Conservation (phyloP, 1,140 invertebrate species). For the Bombus impatiens region DNA sequence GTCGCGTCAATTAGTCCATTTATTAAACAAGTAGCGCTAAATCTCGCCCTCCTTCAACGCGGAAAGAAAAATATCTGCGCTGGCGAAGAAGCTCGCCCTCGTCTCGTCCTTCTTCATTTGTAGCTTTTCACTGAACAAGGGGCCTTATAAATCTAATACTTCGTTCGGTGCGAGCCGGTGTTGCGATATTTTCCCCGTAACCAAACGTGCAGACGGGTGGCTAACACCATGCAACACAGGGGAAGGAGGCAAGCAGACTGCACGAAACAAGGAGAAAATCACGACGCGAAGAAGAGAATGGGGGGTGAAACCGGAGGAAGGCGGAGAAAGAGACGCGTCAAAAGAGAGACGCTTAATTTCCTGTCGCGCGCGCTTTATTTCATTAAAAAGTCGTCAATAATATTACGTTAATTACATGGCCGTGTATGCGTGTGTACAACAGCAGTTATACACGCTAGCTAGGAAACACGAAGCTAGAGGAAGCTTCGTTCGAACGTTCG, state of each 20-base stretch:
- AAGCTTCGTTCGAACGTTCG: not conserved
- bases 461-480: too few species aligned
- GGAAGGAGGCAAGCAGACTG: not conserved
- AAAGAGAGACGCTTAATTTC: constrained; percentile 67
- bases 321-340: constrained; percentile 43
- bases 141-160: constrained; percentile 43
- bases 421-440: not conserved
- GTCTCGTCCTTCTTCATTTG: constrained; percentile 38
- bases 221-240: not conserved
- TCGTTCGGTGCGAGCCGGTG: not conserved
- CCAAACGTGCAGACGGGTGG: constrained; percentile 19
- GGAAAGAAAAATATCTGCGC: not conserved
- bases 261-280: constrained; percentile 45
- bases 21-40: constrained; percentile 12
- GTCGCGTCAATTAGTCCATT: constrained; percentile 12
- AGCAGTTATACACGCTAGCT: too few species aligned
- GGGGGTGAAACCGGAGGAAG: not conserved
- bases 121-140: constrained; percentile 50
- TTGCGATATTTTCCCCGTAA: constrained; percentile 43
- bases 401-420: constrained; percentile 54
- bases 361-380: constrained; percentile 65
- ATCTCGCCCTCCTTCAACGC: not conserved
- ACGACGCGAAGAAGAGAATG: not conserved
- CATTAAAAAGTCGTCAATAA: constrained; percentile 72
- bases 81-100: not conserved